Conservation (phyloP, 2,113 vertebrate genomes). For the Dendropsophus ebraccatus region DNA sequence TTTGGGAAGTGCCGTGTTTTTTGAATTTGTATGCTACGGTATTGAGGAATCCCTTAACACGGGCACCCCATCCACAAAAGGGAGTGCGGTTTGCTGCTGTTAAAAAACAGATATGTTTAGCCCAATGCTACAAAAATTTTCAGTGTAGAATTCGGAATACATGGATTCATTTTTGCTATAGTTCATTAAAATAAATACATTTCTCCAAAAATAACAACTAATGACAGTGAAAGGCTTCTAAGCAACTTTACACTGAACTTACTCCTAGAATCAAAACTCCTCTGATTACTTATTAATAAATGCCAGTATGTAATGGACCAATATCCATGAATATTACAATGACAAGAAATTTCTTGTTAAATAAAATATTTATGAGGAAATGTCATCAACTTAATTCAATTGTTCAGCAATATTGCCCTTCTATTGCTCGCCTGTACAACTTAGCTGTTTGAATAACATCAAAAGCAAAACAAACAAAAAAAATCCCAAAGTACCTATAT, state of each 20-base stretch:
- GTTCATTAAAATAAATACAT: no score
- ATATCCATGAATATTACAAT: not conserved
- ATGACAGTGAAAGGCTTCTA: not conserved
- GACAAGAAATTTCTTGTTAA: not conserved
- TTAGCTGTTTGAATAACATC: not conserved
- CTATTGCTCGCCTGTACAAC: not conserved
- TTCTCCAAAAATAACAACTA: not conserved
- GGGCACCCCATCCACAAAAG: no score
- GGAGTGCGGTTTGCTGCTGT: no score
- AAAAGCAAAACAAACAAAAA: not conserved
- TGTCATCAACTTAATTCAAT: not conserved
- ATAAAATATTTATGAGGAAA: slow-evolving; percentile 20
- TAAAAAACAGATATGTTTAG: no score
- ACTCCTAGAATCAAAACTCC: not conserved
- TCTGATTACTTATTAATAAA: slow-evolving; percentile 32
- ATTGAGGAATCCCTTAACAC: no score
- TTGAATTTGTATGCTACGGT: no score
- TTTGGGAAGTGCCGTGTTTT: no score
- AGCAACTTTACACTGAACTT: not conserved
- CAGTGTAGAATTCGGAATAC: no score
- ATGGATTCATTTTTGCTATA: no score
- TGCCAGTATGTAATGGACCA: not conserved
- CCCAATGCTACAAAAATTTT: no score
- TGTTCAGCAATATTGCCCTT: not conserved
- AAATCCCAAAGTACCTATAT: no score